These are phyloP conservation scores for Brachirus orientalis DNA, from an alignment of 2,113 vertebrate species.

Conservation along the genomic window DNA sequence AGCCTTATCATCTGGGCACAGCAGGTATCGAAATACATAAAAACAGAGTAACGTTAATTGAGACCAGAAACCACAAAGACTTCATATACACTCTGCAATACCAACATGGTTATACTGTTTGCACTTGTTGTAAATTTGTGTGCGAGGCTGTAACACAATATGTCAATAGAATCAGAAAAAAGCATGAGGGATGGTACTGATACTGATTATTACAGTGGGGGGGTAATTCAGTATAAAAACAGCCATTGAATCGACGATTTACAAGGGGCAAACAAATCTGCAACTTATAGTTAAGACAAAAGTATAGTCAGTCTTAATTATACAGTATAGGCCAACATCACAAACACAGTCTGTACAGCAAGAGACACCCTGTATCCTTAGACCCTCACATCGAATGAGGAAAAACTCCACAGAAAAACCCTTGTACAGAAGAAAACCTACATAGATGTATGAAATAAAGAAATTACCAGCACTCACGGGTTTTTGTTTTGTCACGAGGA, in stretches of 20 bases:
- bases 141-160: no score
- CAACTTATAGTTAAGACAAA: no score
- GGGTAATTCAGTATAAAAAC: constrained; percentile 1
- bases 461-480: constrained; percentile 51
- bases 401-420: no score
- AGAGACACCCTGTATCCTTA: no score
- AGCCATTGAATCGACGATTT: neutral
- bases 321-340: no score
- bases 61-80: constrained; percentile 49
- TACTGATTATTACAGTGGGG: neutral
- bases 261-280: neutral
- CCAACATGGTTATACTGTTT: neutral
- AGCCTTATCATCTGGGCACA: constrained; percentile 27
- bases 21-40: constrained; percentile 64
- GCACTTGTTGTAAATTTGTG: neutral
- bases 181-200: neutral
- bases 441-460: neutral
- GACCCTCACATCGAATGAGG: no score
- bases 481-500: neutral
- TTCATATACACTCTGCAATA: constrained; percentile 19
- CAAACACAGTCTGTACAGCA: no score
- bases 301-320: no score
- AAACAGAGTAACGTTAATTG: constrained; percentile 55
- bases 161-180: no score
- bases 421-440: no score